A percentile compares a stretch with the other conserved stretches of the same genome.
These are phyloP conservation scores for Teleogryllus occipitalis DNA, from an alignment of 1,140 invertebrate species.

Conservation along the genomic window DNA sequence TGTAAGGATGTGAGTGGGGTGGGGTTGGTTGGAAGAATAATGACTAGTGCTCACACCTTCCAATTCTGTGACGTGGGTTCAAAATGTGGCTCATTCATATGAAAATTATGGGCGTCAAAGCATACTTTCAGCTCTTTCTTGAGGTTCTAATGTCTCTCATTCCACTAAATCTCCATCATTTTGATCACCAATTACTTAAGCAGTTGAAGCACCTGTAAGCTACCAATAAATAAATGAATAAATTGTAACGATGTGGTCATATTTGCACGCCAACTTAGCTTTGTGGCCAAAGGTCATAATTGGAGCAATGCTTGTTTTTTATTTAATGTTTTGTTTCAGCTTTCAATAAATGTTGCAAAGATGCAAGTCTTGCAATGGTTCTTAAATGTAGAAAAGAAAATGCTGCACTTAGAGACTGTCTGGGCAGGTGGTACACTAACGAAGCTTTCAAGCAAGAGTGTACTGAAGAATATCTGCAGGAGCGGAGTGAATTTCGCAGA, in stretches of 20 bases:
- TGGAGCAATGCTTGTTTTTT: not conserved
- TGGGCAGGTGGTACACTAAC: slow-evolving; percentile 66
- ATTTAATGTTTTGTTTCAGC: slow-evolving; percentile 35
- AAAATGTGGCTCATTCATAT: too few relatives aligned
- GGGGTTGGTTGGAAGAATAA: too few relatives aligned
- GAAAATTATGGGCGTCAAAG: too few relatives aligned
- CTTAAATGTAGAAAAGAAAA: slow-evolving; percentile 66
- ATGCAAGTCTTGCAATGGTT: slow-evolving; percentile 56
- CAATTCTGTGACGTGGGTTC: too few relatives aligned
- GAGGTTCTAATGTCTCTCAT: too few relatives aligned
- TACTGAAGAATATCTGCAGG: slow-evolving; percentile 67
- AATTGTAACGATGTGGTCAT: too few relatives aligned
- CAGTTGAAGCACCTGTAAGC: not conserved
- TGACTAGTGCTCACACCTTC: too few relatives aligned
- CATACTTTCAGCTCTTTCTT: too few relatives aligned
- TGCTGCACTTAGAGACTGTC: slow-evolving; percentile 54
- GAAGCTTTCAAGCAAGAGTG: slow-evolving; percentile 63
- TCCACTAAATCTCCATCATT: not conserved
- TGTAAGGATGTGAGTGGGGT: too few relatives aligned
- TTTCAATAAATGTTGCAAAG: slow-evolving; percentile 69
- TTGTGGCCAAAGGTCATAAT: too few relatives aligned
- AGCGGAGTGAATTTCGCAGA: slow-evolving; percentile 69
- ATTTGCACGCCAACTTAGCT: too few relatives aligned
- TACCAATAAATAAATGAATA: too few relatives aligned
- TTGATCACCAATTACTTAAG: not conserved